Evolutionary conservation across 2,888 invertebrate species (phyloP), one percentile per base, ranked within the genome.

Genomic region (Byasa hedistus): DNA sequence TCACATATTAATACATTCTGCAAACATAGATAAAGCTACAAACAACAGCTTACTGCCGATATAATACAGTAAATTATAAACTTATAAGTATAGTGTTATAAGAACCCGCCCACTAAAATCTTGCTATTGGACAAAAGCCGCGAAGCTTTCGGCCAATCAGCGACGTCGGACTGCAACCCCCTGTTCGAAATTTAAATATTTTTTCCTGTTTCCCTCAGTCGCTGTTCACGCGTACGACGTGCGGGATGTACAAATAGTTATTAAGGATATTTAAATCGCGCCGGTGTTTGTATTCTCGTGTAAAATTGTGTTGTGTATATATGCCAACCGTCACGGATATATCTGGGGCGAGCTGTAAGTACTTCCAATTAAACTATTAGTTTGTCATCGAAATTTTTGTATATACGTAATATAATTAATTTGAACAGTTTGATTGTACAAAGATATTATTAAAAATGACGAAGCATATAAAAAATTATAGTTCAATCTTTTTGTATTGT

Each of bases 301-400:
- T 69, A 48, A 48, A 17, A 17, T n/a, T 5, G 48, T 19, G n/a
- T 48, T 48, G 66, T 69, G 69, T 76, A 81, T 87, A 79, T 85
- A 90, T 91, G 90, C 90, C 90, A 76, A 90, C 89, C 68, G 81
- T 89, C 68, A 85, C 84, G 69, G 79, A 84, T 76, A 75, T 77
- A 55, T 70, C 78, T 24, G 81, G 79, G 59, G 70, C 71, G 39
- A 72, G 66, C 67, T 75, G 78, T 79, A 65, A 63, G 70, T 71
- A 24, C 55, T 24, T 7, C 10, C 32, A 32, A 1, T 7, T 32
- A 32, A 32, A 32, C 8, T 32, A 32, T 32, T 32, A 32, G 7
- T 32, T 1, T 10, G 7, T 5, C 32, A 10, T 32, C 32, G 32
- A 32, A 32, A 32, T 32, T 32, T 32, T 32, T 32, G 8, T 32